Percentiles rank a stretch among this genome's conserved stretches.
These are phyloP conservation scores for Chrysemys picta DNA, from an alignment of 2,113 vertebrate species.

Conservation along the genomic window DNA sequence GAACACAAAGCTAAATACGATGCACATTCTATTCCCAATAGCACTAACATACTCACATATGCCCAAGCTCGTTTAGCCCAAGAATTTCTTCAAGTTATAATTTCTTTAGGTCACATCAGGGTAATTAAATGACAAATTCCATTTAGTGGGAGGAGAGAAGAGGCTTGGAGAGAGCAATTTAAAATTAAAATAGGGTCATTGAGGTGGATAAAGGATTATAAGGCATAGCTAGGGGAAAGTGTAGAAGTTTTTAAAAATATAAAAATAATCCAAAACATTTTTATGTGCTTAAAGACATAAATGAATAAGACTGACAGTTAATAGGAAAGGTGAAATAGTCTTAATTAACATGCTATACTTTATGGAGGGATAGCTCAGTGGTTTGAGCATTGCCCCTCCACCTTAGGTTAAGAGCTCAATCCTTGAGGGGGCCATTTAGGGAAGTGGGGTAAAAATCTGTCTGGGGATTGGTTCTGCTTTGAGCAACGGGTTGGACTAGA, in stretches of 20 bases:
- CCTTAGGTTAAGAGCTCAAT: no score
- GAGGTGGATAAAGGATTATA: not conserved
- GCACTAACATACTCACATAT: not conserved
- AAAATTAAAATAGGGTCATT: not conserved
- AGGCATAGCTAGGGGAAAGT: not conserved
- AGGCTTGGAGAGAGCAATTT: not conserved
- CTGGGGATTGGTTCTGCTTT: no score
- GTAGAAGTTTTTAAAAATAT: not conserved
- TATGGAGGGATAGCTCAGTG: not conserved
- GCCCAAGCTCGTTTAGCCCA: not conserved
- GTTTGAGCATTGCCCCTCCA: no score
- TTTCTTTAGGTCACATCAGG: not conserved
- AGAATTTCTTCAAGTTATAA: not conserved
- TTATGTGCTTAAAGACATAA: not conserved
- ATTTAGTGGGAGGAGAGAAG: not conserved
- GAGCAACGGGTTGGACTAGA: no score
- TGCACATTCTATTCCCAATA: not conserved
- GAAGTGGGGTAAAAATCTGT: no score
- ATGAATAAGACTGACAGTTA: not conserved
- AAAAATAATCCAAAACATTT: not conserved
- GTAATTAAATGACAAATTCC: not conserved
- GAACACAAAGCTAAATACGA: not conserved
- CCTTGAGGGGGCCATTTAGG: no score
- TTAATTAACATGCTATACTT: not conserved
- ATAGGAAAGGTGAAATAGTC: not conserved